Evolutionary conservation across 2,888 invertebrate genomes (phyloP), one percentile per base, ranked within the genome.

Genomic region (Apamea crenata): DNA sequence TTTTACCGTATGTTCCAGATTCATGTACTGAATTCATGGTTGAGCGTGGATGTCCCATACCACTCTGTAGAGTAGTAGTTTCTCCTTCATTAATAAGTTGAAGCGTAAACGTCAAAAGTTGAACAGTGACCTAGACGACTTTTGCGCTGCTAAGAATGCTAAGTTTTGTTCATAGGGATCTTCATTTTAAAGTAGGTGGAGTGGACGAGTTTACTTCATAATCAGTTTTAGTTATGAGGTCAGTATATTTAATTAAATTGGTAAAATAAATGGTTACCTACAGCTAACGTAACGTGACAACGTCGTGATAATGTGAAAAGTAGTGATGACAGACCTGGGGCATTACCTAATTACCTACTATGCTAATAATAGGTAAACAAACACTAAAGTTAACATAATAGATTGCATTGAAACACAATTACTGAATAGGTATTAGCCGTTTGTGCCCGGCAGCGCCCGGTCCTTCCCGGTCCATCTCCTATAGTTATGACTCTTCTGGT

Each of bases 81-180:
- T 56, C 21, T 47, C 5, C 16, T 66, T 36, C 56, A 47, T 44
- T 73, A 66, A 71, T 71, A 70, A 80, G 32, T 80, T 56, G 32
- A 32, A 80, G 32, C 16, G 18, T 66, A 29, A 47, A 56, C 18
- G 36, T 56, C 44, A 36, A 56, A 70, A 80, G 10, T 73, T 66
- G 18, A 80, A 36, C 73, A 56, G 47, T 80, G 56, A 47, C 21
- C 53, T 80, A 47, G 80, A 36, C 47, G 1, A 65, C 29, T 44
- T 63, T 40, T 53, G 50, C 12, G 8, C 70, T 81, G 25, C 36
- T 56, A 65, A 65, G 6, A 77, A 63, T 76, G 25, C 18, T 4
- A 40, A 36, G 14, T 81, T 81, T 81, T 36, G 0, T 65, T 81
- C 44, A 18, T 47, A 47, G 2, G 25, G 2, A 12, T 40, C 47